Evolutionary conservation across 1,140 invertebrate genomes (phyloP).

Genomic region (Dufourea novaeangliae): DNA sequence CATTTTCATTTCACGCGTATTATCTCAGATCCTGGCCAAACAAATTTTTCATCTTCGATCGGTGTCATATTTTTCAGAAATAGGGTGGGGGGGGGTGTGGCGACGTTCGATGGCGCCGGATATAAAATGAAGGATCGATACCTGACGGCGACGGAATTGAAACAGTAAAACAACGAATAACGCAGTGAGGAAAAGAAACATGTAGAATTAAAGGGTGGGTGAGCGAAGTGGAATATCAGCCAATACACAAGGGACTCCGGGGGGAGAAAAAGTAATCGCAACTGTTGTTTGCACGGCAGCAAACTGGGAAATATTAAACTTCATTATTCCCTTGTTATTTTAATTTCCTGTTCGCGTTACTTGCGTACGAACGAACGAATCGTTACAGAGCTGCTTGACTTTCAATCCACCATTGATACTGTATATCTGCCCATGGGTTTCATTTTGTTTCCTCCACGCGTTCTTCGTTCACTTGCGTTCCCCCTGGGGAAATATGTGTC

Average conservation of each 20-base stretch:
- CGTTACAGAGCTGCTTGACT: not conserved
- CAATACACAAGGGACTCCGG: not conserved
- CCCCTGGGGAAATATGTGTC: not conserved
- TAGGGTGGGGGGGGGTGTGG: too few relatives aligned
- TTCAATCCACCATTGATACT: not conserved
- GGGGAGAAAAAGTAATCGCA: not conserved
- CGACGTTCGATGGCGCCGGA: not conserved
- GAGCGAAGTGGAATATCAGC: not conserved
- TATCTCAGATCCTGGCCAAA: not conserved
- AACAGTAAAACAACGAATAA: not conserved
- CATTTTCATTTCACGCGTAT: not conserved
- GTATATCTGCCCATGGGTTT: not conserved
- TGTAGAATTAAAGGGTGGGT: not conserved
- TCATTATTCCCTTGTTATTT: slow-evolving; percentile 2
- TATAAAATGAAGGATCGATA: not conserved
- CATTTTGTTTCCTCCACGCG: not conserved
- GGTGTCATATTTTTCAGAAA: not conserved
- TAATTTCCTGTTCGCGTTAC: not conserved
- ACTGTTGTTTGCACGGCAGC: not conserved
- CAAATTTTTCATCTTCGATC: not conserved
- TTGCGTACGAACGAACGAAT: not conserved
- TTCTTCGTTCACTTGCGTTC: not conserved
- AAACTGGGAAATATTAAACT: not conserved
- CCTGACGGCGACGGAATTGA: slow-evolving; percentile 1
- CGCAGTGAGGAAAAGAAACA: not conserved